Percentiles rank a stretch among this genome's conserved stretches.
phyloP scores from a whole-genome alignment of 2,888 invertebrate species.

The Lutraria lutraria region DNA sequence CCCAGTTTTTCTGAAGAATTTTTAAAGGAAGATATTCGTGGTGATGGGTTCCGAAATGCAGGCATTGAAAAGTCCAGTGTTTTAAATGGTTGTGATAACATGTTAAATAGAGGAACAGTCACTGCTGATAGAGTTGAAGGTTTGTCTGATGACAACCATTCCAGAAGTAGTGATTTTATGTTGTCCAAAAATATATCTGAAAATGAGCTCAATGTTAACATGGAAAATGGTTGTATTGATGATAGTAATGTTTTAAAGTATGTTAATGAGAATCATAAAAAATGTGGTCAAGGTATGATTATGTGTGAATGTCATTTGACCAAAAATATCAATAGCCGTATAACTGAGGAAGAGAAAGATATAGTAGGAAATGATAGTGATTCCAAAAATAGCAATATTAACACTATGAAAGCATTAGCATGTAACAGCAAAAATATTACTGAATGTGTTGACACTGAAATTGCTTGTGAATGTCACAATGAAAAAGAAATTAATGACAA shows the following conservation, averaged over 20 bases:
- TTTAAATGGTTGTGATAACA: neutral
- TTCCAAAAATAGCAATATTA: neutral
- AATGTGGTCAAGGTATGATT: neutral
- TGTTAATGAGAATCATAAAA: neutral
- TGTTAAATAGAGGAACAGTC: neutral
- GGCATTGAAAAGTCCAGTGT: neutral
- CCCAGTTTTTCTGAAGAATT: neutral
- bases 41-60: neutral
- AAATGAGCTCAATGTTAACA: neutral
- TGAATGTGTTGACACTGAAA: neutral
- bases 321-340: neutral
- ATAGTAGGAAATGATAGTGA: neutral
- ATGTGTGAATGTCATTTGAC: slow-evolving; percentile 7
- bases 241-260: neutral
- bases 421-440: neutral
- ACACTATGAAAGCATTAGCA: neutral
- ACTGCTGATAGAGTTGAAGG: neutral
- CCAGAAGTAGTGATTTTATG: neutral
- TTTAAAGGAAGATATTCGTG: neutral
- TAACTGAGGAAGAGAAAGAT: neutral
- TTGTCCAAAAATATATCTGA: neutral
- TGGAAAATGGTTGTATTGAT: neutral
- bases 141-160: neutral
- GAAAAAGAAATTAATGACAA: neutral
- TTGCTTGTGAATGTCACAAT: neutral